Base-by-base conservation (phyloP, 2,113 vertebrate genomes). In the Garra rufa region DNA sequence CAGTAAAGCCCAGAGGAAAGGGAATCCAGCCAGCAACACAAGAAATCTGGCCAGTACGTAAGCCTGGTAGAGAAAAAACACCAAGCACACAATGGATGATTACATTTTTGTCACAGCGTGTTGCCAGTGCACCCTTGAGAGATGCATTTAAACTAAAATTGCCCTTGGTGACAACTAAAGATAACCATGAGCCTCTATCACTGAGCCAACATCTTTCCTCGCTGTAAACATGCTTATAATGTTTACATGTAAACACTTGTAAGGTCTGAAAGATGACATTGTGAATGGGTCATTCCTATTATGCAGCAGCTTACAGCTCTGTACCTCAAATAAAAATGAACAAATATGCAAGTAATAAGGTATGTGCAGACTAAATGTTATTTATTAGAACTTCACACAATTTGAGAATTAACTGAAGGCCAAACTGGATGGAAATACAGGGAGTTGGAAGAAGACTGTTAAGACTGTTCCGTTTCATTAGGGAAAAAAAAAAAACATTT, bases 71-170 rank as follows among this genome's bases (percentile, higher is more conserved):
- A 81, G 71, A 77, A 87, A 81, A 85, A 83, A 81, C 82, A 79
- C 59, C n/a, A 82, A 73, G 81, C 81, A 88, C 70, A 88, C 82
- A 75, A 86, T 79, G 48, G 77, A 85, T 84, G 84, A 86, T 86
- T 86, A 81, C 76, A 84, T 88, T 88, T 86, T 81, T 75, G 82
- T 79, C 76, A 77, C 67, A 85, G 67, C 41, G 10, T 85, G 46
- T 78, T 79, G 83, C 83, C 77, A 70, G 85, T 76, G 84, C 80
- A 82, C 77, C 84, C 87, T 85, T 81, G 84, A 85, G 77, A 61
- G 70, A 81, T 82, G 76, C 81, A 71, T 88, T 88, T 88, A 88
- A 88, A 84, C 87, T 83, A 82, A 61, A 88, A 69, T 85, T 85
- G 84, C 81, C 84, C 84, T 83, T 88, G 84, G 70, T 85, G 69